Conservation (phyloP, 2,797 vertebrate species). For the Ispidina picta region DNA sequence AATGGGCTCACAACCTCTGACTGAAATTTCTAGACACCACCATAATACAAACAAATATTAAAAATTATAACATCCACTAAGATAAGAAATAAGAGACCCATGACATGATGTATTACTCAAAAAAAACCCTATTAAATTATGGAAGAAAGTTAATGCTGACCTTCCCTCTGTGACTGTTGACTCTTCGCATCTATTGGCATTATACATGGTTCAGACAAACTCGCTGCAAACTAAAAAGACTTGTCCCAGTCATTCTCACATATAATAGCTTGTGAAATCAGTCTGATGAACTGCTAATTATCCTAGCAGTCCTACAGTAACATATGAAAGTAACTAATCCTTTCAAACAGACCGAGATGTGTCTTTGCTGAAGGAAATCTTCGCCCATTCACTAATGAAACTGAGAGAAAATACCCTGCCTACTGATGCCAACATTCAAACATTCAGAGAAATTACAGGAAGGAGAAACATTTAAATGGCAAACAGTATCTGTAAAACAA, state of each 20-base stretch:
- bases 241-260: constrained; percentile 16
- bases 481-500: constrained; percentile 9
- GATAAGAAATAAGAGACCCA: neutral
- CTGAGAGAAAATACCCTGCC: neutral
- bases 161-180: constrained; percentile 14
- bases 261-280: constrained; percentile 25
- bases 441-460: neutral
- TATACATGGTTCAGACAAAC: constrained; percentile 20
- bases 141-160: constrained; percentile 36
- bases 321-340: constrained; percentile 41
- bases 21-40: neutral
- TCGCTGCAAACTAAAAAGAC: constrained; percentile 24
- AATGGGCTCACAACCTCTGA: neutral
- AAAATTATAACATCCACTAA: neutral
- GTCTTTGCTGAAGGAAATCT: neutral
- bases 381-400: neutral
- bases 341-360: neutral
- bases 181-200: constrained; percentile 38
- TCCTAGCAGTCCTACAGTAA: constrained; percentile 33
- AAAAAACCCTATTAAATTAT: neutral
- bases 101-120: neutral
- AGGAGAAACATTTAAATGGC: constrained; percentile 15
- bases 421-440: neutral
- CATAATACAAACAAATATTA: neutral
- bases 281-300: constrained; percentile 45